Evolutionary conservation across 2,113 vertebrate genomes (phyloP).

Genomic region (Phrynosoma blainvillii): DNA sequence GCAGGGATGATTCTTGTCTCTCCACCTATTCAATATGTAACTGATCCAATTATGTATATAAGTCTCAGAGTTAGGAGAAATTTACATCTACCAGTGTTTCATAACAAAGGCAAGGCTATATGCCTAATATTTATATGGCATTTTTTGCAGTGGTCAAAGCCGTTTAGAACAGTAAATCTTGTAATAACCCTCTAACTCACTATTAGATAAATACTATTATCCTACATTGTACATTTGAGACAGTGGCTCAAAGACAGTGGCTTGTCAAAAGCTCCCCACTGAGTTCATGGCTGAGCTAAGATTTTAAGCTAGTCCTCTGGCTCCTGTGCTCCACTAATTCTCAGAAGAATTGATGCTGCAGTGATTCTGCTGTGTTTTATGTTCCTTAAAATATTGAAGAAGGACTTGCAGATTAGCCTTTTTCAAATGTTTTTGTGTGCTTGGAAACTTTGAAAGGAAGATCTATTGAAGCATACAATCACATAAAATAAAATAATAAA

Average conservation of each 20-base stretch:
- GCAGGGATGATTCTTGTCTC: not conserved
- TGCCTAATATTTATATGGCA: not conserved
- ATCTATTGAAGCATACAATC: no score
- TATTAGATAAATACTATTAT: not conserved
- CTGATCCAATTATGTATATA: not conserved
- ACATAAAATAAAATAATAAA: no score
- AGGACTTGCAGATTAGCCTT: not conserved
- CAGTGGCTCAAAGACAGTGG: not conserved
- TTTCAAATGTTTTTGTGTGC: not conserved
- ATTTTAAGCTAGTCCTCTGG: not conserved
- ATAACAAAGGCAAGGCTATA: not conserved
- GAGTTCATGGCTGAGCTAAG: not conserved
- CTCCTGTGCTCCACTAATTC: not conserved
- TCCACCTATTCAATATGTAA: not conserved
- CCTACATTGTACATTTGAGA: not conserved
- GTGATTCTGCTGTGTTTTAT: not conserved
- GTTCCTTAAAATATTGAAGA: not conserved
- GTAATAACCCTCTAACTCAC: not conserved
- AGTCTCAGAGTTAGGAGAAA: no score
- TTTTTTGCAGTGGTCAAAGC: not conserved
- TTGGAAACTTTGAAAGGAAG: no score
- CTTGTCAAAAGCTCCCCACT: no score
- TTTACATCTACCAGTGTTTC: not conserved
- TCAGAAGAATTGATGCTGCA: not conserved
- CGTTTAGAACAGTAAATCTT: not conserved